Base-by-base conservation (phyloP, 2,113 vertebrate species). In the Phoxinus phoxinus region DNA sequence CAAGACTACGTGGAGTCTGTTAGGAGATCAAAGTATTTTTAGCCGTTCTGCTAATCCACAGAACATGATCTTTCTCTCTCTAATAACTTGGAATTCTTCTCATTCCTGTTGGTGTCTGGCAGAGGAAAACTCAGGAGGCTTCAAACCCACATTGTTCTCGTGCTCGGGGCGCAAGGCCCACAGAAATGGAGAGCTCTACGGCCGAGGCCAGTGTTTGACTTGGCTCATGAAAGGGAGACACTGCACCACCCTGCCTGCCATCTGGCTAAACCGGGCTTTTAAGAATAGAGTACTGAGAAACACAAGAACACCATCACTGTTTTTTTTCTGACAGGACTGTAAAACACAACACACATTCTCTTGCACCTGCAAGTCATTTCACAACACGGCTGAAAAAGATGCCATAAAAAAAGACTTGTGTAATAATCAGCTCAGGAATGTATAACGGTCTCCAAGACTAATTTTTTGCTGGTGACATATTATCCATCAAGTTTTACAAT, bases 51-150 rank as follows among this genome's bases (percentile, higher is more conserved):
- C 84, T 84, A 84, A 84, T 83, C 84, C 81, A 35, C 81, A 81
- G 81, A 89, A 87, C 84, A 87, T 86, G 86, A 89, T 89, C 85
- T 89, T 86, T 83, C 79, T 72, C 83, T 87, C 75, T 79, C 71
- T 89, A 89, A 87, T 86, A 86, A 84, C 77, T 84, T 53, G 48
- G 46, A 87, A 89, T 87, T 89, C 88, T 76, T 84, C 69, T 84
- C 88, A 89, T 89, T 87, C 84, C 73, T 84, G 58, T 48, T 81
- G 88, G 84, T 35, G 77, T 84, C 56, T 77, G 75, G 88, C 73
- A 44, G 51, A 86, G 84, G 69, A 21, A 76, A 89, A 86, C 67
- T 86, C 48, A 65, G 63, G 59, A 75, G 69, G 67, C 58, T 86
- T 86, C 69, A 86, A 87, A 84, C 84, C 84, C 51, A 85, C 81